Conservation (phyloP, 2,888 invertebrate species). For the Drosophila crucigera region DNA sequence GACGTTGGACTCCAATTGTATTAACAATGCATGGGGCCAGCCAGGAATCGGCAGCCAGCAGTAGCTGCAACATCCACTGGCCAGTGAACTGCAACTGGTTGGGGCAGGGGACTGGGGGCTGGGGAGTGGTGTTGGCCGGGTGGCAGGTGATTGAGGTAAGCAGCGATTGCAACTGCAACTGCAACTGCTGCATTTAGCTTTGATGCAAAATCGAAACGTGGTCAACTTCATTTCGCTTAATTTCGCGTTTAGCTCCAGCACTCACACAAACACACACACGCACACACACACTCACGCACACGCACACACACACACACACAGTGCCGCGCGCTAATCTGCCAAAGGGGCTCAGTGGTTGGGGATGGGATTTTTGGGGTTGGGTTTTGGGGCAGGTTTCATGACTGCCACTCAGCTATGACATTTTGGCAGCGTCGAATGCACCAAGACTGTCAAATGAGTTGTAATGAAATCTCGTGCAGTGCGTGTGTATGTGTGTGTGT, state of each 20-base stretch:
- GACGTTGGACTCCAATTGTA: conserved; percentile 79
- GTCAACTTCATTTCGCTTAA: conserved; percentile 82
- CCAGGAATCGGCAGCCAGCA: conserved; percentile 12
- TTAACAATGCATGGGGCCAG: conserved; percentile 79
- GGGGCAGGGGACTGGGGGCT: neutral
- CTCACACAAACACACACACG: conserved; percentile 19
- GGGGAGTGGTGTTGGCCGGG: neutral
- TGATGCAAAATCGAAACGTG: conserved; percentile 82
- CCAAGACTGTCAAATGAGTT: conserved; percentile 82
- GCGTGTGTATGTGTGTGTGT: conserved; percentile 33
- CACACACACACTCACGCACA: neutral
- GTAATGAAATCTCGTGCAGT: conserved; percentile 81
- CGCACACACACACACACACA: conserved; percentile 7
- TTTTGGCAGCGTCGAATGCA: conserved; percentile 81
- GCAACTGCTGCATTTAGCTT: conserved; percentile 69
- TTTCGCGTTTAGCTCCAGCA: conserved; percentile 69
- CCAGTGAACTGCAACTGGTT: conserved; percentile 44
- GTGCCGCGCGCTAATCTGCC: conserved; percentile 71
- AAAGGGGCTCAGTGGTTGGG: conserved; percentile 2
- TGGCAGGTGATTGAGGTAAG: conserved; percentile 27
- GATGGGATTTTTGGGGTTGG: neutral
- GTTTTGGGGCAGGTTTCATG: conserved; percentile 2
- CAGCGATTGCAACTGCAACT: conserved; percentile 39
- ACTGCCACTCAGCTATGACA: conserved; percentile 78
- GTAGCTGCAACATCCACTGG: conserved; percentile 19